phyloP scores from a whole-genome alignment of 2,797 vertebrate genomes.

The Halcyon smyrnensis region DNA sequence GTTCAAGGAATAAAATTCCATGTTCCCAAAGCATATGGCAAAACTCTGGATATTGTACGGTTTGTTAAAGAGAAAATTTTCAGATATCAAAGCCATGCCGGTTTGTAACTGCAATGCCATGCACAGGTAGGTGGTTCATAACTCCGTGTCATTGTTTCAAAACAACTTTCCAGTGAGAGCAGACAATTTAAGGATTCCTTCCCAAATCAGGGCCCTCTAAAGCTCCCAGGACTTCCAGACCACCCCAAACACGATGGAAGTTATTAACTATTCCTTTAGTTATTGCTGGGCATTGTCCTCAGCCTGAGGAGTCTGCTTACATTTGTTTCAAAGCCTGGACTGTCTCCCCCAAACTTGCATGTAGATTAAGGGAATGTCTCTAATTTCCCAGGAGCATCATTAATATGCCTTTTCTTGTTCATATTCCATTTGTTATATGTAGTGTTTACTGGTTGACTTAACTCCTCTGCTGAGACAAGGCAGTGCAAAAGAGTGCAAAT shows the following conservation, averaged over 20 bases:
- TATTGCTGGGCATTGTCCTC: not conserved
- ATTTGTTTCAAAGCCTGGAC: not conserved
- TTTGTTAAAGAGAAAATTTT: not conserved
- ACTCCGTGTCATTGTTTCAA: not conserved
- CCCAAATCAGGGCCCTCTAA: not conserved
- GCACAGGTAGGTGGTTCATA: not conserved
- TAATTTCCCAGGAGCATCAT: not conserved
- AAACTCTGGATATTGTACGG: not conserved
- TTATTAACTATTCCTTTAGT: not conserved
- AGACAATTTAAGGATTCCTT: not conserved
- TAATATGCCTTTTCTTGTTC: not conserved
- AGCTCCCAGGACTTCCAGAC: not conserved
- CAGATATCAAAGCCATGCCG: not conserved
- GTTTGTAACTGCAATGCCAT: not conserved
- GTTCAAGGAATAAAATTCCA: not conserved
- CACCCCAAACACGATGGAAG: not conserved
- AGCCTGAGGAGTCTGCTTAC: not conserved
- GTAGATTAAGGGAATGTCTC: not conserved
- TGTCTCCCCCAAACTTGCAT: not conserved
- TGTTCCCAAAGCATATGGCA: not conserved
- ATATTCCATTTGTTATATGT: not conserved
- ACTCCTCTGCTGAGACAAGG: not conserved
- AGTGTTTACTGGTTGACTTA: not conserved
- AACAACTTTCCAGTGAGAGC: not conserved
- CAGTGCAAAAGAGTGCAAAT: not conserved